phyloP scores from a whole-genome alignment of 2,888 invertebrate genomes.

The Cremastinae sp. region DNA sequence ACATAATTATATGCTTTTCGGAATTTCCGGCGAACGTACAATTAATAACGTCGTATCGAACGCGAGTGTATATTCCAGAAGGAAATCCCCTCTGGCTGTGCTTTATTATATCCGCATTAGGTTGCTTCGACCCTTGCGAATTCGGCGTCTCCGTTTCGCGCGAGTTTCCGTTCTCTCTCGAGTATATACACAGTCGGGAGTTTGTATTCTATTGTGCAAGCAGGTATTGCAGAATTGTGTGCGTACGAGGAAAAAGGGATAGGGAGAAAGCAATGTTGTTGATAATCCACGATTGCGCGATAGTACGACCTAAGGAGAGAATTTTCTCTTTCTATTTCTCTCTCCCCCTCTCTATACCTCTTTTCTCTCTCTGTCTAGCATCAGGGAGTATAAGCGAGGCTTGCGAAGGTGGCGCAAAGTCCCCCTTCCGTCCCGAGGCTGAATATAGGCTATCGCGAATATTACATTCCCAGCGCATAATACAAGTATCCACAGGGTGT shows the following conservation, averaged over 20 bases:
- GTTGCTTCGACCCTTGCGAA: constrained; percentile 15
- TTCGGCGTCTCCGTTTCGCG: no score
- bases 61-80: constrained; percentile 64
- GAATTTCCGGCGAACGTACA: constrained; percentile 63
- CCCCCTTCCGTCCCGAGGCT: constrained; percentile 56
- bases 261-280: no score
- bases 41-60: constrained; percentile 78
- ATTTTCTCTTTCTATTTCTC: no score
- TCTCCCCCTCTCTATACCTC: no score
- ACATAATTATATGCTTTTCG: no score
- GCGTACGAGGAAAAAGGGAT: not conserved
- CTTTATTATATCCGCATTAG: constrained; percentile 29
- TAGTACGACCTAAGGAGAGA: not conserved
- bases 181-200: not conserved
- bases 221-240: not conserved
- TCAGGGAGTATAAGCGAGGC: constrained; percentile 30
- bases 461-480: constrained; percentile 78
- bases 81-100: not conserved
- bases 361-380: not conserved
- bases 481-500: not conserved
- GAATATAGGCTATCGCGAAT: constrained; percentile 78
- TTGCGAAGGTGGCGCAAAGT: constrained; percentile 61
- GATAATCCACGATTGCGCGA: no score
- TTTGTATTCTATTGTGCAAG: not conserved
- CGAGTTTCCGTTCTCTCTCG: not conserved